A percentile compares a stretch with the other conserved stretches of the same genome.
Evolutionary conservation across 2,888 invertebrate genomes (phyloP).

Genomic region (Eristalinus aeneus): DNA sequence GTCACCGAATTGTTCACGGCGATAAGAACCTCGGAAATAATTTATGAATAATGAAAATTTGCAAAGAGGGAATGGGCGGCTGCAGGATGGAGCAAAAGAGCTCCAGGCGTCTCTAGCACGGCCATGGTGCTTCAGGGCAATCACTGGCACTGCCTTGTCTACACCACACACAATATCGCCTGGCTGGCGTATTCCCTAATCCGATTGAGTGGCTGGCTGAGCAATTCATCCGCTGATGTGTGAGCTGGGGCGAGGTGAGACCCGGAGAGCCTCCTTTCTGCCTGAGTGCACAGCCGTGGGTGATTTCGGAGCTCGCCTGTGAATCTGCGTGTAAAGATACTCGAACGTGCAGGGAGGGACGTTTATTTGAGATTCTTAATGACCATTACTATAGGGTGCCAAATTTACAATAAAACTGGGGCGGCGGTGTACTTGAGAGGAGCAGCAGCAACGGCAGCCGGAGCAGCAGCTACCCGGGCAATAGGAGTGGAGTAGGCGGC

Average conservation of each 20-base stretch:
- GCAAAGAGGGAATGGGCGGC: not conserved
- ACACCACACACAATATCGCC: slow-evolving; percentile 39
- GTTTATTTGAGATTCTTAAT: slow-evolving; percentile 38
- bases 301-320: slow-evolving; percentile 8
- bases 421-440: slow-evolving; percentile 68
- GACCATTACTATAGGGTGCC: not conserved
- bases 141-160: slow-evolving; percentile 26
- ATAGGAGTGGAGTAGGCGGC: slow-evolving; percentile 17
- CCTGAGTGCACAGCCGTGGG: slow-evolving; percentile 23
- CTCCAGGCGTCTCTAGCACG: not conserved
- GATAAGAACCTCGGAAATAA: slow-evolving; percentile 56
- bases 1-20: slow-evolving; percentile 16
- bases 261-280: not conserved
- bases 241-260: slow-evolving; percentile 21
- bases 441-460: slow-evolving; percentile 36
- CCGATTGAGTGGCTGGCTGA: slow-evolving; percentile 65
- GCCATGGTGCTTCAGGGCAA: slow-evolving; percentile 22
- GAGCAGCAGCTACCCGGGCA: slow-evolving; percentile 16
- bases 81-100: not conserved
- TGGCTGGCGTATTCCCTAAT: slow-evolving; percentile 48
- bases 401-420: slow-evolving; percentile 71
- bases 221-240: slow-evolving; percentile 51
- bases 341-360: not conserved
- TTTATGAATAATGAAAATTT: slow-evolving; percentile 63
- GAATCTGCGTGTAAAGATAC: not conserved